phyloP scores from a whole-genome alignment of 2,113 vertebrate species.

The Tenrec ecaudatus region DNA sequence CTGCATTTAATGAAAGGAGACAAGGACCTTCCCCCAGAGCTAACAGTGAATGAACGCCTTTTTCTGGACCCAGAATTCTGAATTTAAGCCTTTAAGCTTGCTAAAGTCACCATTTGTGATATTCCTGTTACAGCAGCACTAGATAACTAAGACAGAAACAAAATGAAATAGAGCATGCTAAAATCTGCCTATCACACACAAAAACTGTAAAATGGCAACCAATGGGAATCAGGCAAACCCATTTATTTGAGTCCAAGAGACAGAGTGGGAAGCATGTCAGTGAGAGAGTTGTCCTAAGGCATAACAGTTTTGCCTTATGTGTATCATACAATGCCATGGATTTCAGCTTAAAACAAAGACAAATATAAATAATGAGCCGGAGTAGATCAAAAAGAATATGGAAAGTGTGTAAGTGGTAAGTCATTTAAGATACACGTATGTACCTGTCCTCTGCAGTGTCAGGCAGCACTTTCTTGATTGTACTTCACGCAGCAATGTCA shows the following conservation, averaged over 20 bases:
- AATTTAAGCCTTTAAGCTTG: background rate
- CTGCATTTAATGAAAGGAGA: background rate
- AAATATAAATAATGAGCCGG: background rate
- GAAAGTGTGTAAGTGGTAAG: background rate
- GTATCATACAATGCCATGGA: background rate
- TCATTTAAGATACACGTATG: too few relatives aligned
- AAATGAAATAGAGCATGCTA: background rate
- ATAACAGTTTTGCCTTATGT: background rate
- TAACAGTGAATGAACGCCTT: too few relatives aligned
- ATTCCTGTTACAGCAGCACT: background rate
- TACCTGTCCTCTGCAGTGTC: background rate
- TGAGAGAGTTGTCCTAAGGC: background rate
- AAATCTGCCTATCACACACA: background rate
- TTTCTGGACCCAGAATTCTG: too few relatives aligned
- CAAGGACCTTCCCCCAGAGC: background rate
- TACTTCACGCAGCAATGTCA: background rate
- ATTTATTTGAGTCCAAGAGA: background rate
- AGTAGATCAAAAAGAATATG: background rate
- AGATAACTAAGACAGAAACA: background rate
- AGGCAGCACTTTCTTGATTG: background rate
- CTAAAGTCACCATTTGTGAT: background rate
- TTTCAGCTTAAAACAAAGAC: background rate
- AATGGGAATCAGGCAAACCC: background rate
- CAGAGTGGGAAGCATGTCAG: background rate
- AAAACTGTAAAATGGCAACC: background rate